phyloP scores from a whole-genome alignment of 2,113 vertebrate species.

The Coracopsis vasa region DNA sequence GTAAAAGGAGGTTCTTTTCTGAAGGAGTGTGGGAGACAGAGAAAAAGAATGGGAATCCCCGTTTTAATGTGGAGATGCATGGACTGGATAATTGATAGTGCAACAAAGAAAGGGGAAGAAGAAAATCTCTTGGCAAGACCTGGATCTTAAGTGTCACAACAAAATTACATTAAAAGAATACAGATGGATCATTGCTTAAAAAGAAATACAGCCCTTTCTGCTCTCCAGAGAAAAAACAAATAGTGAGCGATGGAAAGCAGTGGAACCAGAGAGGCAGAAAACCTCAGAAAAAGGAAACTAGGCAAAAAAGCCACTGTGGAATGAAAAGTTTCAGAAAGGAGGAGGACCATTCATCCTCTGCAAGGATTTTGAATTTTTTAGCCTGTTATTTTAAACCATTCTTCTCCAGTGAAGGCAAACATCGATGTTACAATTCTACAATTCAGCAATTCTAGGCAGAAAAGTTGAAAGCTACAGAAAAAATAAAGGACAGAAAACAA shows the following conservation, averaged over 20 bases:
- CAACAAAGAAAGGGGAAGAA: slow-evolving; percentile 53
- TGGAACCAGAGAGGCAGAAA: slow-evolving; percentile 59
- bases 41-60: slow-evolving; percentile 53
- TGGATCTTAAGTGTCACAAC: slow-evolving; percentile 68
- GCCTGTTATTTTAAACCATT: neutral
- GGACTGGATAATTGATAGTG: slow-evolving; percentile 64
- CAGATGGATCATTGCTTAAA: slow-evolving; percentile 50
- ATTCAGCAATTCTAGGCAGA: slow-evolving; percentile 58
- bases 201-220: slow-evolving; percentile 41
- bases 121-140: slow-evolving; percentile 56
- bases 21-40: neutral
- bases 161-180: slow-evolving; percentile 50
- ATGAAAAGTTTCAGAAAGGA: slow-evolving; percentile 77
- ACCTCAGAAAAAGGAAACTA: slow-evolving; percentile 54
- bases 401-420: slow-evolving; percentile 43
- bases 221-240: slow-evolving; percentile 17
- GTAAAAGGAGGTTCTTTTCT: neutral
- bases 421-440: slow-evolving; percentile 31
- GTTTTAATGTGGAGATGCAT: slow-evolving; percentile 43
- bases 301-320: slow-evolving; percentile 63
- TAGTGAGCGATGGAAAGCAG: slow-evolving; percentile 61
- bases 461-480: slow-evolving; percentile 67
- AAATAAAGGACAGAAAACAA: slow-evolving; percentile 46
- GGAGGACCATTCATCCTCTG: slow-evolving; percentile 51
- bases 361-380: neutral